Evolutionary conservation across 2,113 vertebrate species (phyloP).

Genomic region (Pygoscelis antarcticus): DNA sequence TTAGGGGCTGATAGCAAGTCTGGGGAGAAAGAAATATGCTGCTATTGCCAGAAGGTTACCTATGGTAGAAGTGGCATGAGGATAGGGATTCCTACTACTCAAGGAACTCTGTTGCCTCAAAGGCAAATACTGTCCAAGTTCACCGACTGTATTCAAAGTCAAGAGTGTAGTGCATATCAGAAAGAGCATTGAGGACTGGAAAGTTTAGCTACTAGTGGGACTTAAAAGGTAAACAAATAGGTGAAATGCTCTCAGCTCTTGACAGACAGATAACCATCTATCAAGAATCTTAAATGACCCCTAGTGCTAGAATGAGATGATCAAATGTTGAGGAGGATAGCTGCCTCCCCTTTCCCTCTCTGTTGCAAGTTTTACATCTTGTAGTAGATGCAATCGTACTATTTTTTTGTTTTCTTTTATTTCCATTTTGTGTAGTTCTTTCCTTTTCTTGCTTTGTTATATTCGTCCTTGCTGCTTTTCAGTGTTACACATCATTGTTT

Average conservation of each 20-base stretch:
- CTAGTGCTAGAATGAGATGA: not conserved
- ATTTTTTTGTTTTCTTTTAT: not conserved
- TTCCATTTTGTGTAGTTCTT: not conserved
- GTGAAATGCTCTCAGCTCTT: not conserved
- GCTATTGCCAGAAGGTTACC: not conserved
- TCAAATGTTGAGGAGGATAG: not conserved
- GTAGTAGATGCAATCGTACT: not conserved
- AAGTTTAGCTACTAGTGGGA: not conserved
- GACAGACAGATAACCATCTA: not conserved
- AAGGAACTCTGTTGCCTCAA: not conserved
- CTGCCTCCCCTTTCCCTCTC: not conserved
- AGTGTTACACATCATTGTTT: not conserved
- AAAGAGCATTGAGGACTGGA: not conserved
- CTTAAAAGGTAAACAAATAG: not conserved
- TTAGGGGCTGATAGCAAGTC: not conserved
- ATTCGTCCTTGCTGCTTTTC: not conserved
- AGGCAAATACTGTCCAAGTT: not conserved
- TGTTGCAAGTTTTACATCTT: not conserved
- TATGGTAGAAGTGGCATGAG: not conserved
- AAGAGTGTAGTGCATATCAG: not conserved
- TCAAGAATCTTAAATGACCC: not conserved
- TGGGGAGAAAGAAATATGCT: not conserved
- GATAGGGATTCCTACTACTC: not conserved
- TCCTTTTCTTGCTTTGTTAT: not conserved
- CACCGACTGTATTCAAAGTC: not conserved